These are phyloP conservation scores for Ochotona curzoniae DNA, from an alignment of 2,113 vertebrate species.

Conservation along the genomic window DNA sequence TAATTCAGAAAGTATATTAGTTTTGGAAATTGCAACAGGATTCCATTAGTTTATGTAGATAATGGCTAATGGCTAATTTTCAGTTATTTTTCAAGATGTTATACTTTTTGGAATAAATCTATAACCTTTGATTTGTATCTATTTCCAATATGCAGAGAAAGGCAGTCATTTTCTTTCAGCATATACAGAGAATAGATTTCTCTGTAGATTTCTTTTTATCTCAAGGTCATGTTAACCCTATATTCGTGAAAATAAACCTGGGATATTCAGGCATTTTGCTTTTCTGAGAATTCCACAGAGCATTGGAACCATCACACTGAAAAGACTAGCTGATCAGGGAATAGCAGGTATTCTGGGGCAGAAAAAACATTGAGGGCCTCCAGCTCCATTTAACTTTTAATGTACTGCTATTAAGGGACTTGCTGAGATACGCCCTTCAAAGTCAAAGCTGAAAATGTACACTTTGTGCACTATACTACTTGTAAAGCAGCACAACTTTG, in stretches of 20 bases:
- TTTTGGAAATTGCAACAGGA: conserved; percentile 49
- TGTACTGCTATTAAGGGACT: background rate
- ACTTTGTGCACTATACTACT: background rate
- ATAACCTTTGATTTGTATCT: conserved; percentile 20
- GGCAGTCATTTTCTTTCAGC: conserved; percentile 3
- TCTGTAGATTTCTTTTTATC: background rate
- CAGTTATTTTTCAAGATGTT: conserved; percentile 12
- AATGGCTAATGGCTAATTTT: conserved; percentile 29
- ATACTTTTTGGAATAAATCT: conserved; percentile 42
- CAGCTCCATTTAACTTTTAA: background rate
- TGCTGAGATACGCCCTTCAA: background rate
- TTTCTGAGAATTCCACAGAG: background rate
- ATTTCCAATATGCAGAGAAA: background rate
- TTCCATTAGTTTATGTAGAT: conserved; percentile 47
- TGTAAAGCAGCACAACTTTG: background rate
- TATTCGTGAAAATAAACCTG: background rate
- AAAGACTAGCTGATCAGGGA: background rate
- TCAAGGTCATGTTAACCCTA: background rate
- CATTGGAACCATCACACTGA: background rate
- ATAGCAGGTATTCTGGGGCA: background rate
- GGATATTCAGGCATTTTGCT: background rate
- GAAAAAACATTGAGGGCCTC: background rate
- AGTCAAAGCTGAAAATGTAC: background rate
- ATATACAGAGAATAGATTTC: background rate
- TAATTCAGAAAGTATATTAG: background rate